phyloP scores from a whole-genome alignment of 2,797 vertebrate genomes.

The Gymnothorax reevesii region DNA sequence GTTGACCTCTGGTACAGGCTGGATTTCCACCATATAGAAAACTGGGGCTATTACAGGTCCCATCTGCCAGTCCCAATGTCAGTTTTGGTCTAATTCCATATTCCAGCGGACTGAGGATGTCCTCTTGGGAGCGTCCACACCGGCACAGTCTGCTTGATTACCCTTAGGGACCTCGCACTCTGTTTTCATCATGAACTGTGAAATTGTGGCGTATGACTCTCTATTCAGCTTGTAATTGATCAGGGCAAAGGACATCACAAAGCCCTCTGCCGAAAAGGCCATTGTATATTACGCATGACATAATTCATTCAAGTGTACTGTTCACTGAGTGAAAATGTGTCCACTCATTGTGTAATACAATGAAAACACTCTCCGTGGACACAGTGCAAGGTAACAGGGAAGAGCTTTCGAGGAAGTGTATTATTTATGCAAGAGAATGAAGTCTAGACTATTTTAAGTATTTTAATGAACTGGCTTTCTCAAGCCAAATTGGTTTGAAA shows the following conservation, averaged over 20 bases:
- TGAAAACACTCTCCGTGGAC: neutral
- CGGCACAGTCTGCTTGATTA: slow-evolving; percentile 50
- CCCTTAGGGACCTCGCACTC: slow-evolving; percentile 55
- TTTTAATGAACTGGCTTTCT: neutral
- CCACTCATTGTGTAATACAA: neutral
- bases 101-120: slow-evolving; percentile 55
- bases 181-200: slow-evolving; percentile 65
- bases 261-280: slow-evolving; percentile 25
- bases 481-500: neutral
- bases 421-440: neutral
- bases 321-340: neutral
- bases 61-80: neutral
- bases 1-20: neutral
- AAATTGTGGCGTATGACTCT: slow-evolving; percentile 64
- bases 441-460: neutral
- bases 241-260: slow-evolving; percentile 44
- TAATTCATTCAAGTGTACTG: neutral
- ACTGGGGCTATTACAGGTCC: neutral
- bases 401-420: neutral
- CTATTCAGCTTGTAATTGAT: slow-evolving; percentile 58
- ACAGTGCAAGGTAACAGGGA: neutral
- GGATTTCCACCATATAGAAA: neutral
- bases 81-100: neutral
- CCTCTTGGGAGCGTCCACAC: slow-evolving; percentile 58
- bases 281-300: neutral